Evolutionary conservation across 2,888 invertebrate genomes (phyloP).

Genomic region (Acholoe squamosa): DNA sequence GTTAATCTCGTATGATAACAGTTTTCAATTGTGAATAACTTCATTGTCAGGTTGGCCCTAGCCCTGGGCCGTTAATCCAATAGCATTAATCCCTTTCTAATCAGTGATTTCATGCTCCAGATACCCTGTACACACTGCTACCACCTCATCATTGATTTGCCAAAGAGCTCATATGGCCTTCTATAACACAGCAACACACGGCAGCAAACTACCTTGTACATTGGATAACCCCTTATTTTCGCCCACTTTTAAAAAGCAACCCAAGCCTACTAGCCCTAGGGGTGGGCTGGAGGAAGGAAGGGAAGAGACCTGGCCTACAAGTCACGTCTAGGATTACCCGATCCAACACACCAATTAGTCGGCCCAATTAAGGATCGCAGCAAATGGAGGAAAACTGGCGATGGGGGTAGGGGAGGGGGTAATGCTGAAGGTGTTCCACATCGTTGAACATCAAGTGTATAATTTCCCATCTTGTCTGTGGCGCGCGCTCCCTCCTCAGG

Average conservation of each 20-base stretch:
- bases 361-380: constrained; percentile 15
- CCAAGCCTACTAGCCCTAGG: not conserved
- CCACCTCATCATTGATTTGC: not conserved
- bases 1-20: constrained; percentile 27
- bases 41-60: not conserved
- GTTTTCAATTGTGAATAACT: constrained; percentile 12
- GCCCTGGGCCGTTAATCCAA: constrained; percentile 36
- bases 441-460: not conserved
- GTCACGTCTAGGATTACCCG: constrained; percentile 16
- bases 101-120: not conserved
- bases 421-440: constrained; percentile 20
- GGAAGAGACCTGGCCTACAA: not conserved
- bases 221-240: constrained; percentile 45
- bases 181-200: not conserved
- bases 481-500: constrained; percentile 12
- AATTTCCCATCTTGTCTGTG: constrained; percentile 34
- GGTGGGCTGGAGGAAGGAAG: not conserved
- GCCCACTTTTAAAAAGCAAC: constrained; percentile 6
- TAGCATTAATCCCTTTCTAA: not conserved
- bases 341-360: constrained; percentile 19
- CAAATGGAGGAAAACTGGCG: not conserved
- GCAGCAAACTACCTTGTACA: constrained; percentile 14
- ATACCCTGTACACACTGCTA: not conserved
- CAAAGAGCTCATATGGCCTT: not conserved
- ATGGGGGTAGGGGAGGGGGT: not conserved